phyloP scores from a whole-genome alignment of 2,888 invertebrate genomes.

The Cyclophora albipunctata region DNA sequence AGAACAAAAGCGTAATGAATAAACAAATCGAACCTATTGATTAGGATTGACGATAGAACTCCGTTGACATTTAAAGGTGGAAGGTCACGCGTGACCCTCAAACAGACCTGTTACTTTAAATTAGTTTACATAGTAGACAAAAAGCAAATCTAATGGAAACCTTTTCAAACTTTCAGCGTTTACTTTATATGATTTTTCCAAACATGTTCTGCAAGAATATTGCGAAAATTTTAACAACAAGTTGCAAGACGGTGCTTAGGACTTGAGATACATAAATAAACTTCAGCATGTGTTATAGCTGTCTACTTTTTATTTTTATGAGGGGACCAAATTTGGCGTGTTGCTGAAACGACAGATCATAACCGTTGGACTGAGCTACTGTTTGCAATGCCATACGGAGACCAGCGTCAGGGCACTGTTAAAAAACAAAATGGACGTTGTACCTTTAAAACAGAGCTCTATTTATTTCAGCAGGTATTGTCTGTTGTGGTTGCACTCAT shows the following conservation, averaged over 20 bases:
- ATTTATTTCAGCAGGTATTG: background rate
- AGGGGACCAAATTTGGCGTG: conserved; percentile 64
- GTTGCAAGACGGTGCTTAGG: conserved; percentile 20
- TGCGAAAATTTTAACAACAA: conserved; percentile 17
- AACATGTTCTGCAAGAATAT: background rate
- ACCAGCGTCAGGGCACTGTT: conserved; percentile 28
- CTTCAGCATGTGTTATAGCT: conserved; percentile 49
- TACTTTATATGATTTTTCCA: no score
- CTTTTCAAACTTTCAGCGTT: no score
- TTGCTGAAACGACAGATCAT: conserved; percentile 65
- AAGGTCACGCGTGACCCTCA: no score
- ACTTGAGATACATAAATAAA: conserved; percentile 37
- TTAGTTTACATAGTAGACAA: no score
- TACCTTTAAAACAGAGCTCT: background rate
- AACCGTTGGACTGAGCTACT: conserved; percentile 67
- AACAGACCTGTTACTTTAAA: no score
- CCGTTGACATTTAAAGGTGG: no score
- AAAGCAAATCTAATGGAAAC: no score
- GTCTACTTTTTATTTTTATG: conserved; percentile 66
- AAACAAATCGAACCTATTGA: no score
- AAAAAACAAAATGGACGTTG: conserved; percentile 32
- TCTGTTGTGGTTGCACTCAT: conserved; percentile 43
- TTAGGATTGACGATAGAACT: no score
- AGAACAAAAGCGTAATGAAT: no score
- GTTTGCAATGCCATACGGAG: conserved; percentile 59